Evolutionary conservation across 2,797 vertebrate species (phyloP).

Genomic region (Pachyuromys duprasi): DNA sequence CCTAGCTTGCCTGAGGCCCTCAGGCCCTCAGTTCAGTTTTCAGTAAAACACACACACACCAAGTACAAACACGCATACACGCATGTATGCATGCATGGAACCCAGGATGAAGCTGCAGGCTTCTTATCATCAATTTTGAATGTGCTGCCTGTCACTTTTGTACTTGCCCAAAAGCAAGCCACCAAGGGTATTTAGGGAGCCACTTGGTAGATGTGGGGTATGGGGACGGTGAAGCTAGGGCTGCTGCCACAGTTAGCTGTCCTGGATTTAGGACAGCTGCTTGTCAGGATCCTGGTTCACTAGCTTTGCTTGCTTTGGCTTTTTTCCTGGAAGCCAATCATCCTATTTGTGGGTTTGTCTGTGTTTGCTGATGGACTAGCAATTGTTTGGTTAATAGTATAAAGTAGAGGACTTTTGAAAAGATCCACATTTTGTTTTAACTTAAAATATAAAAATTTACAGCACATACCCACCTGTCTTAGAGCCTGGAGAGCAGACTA

Average conservation of each 20-base stretch:
- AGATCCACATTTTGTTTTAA: not conserved
- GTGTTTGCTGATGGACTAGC: not conserved
- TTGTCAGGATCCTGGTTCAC: accelerated
- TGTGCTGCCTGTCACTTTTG: not conserved
- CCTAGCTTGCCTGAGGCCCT: not conserved
- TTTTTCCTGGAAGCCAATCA: not conserved
- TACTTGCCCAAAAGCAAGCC: not conserved
- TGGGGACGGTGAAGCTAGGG: not conserved
- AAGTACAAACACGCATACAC: not conserved
- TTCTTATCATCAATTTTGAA: not conserved
- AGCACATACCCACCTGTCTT: too few species aligned
- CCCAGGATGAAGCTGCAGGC: not conserved
- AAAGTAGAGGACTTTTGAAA: not conserved
- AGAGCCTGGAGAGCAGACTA: not conserved
- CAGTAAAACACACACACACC: not conserved
- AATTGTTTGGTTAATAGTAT: too few species aligned
- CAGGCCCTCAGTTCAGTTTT: not conserved
- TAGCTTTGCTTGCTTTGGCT: not conserved
- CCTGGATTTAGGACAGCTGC: too few species aligned
- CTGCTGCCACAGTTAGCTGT: not conserved
- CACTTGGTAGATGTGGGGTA: not conserved
- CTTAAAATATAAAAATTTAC: not conserved
- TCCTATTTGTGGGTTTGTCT: not conserved
- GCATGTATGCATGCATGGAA: not conserved
- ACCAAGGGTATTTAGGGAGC: not conserved